Conservation (phyloP, 2,888 invertebrate genomes). For the Drosophila robusta region DNA sequence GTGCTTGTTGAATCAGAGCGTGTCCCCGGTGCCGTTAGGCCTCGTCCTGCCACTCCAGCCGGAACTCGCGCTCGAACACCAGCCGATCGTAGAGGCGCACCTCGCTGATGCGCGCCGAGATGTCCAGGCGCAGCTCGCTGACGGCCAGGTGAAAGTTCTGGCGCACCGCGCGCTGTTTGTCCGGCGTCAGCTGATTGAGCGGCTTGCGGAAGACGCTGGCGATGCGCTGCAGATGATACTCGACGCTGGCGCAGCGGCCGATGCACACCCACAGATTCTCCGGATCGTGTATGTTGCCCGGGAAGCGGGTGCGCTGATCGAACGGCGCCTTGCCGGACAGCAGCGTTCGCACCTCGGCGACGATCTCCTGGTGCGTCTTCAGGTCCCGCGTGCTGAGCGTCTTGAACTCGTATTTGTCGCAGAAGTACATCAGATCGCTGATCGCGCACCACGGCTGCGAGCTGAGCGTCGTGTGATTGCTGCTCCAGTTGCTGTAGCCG, state of each 20-base stretch:
- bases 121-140: constrained; percentile 79
- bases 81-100: constrained; percentile 77
- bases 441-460: constrained; percentile 79
- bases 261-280: constrained; percentile 81
- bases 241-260: constrained; percentile 80
- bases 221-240: constrained; percentile 81
- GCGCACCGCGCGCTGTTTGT: constrained; percentile 78
- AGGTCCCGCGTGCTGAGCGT: constrained; percentile 71
- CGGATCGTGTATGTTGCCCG: constrained; percentile 78
- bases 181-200: constrained; percentile 74
- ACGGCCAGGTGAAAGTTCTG: constrained; percentile 82
- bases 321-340: constrained; percentile 75
- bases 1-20: constrained; percentile 34
- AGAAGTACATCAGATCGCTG: constrained; percentile 80
- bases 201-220: constrained; percentile 78
- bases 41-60: constrained; percentile 77
- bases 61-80: constrained; percentile 80
- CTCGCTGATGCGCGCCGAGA: constrained; percentile 80
- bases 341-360: constrained; percentile 71
- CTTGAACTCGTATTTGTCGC: constrained; percentile 82
- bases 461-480: constrained; percentile 69
- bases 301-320: constrained; percentile 77
- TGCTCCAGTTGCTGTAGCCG: constrained; percentile 77
- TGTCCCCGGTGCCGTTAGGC: constrained; percentile 36
- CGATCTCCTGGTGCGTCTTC: constrained; percentile 74